phyloP scores from a whole-genome alignment of 2,888 invertebrate genomes.

The Phalera bucephala region DNA sequence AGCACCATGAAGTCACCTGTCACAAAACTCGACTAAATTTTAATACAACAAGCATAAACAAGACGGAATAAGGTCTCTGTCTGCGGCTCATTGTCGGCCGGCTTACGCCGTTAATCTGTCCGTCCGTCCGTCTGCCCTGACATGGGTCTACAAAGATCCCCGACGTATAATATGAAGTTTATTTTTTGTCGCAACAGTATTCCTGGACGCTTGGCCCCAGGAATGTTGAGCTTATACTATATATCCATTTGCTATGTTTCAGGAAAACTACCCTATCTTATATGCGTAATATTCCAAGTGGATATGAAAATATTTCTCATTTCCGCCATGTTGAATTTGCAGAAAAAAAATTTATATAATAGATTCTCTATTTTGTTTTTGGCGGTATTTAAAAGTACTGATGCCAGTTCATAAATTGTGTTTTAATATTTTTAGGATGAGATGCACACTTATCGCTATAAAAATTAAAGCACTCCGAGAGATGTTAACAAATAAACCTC shows the following conservation, averaged over 20 bases:
- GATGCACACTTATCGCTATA: too few relatives aligned
- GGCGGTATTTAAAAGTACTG: too few relatives aligned
- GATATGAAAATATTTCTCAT: too few relatives aligned
- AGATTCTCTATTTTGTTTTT: too few relatives aligned
- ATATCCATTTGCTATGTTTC: slow-evolving; percentile 11
- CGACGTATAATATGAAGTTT: slow-evolving; percentile 30
- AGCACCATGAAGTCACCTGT: slow-evolving; percentile 12
- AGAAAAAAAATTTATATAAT: too few relatives aligned
- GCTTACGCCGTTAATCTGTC: slow-evolving; percentile 56
- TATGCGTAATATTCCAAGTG: too few relatives aligned
- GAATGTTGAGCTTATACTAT: slow-evolving; percentile 7
- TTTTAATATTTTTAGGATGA: too few relatives aligned
- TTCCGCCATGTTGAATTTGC: too few relatives aligned
- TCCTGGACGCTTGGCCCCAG: slow-evolving; percentile 12
- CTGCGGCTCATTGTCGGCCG: slow-evolving; percentile 39
- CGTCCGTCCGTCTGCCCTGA: slow-evolving; percentile 44
- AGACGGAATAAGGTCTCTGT: slow-evolving; percentile 3
- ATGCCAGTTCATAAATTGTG: too few relatives aligned
- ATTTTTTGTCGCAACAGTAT: slow-evolving; percentile 32
- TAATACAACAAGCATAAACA: slow-evolving; percentile 28
- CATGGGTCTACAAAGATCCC: slow-evolving; percentile 36
- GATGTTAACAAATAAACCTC: too few relatives aligned
- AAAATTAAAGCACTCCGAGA: too few relatives aligned
- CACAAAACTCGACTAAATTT: slow-evolving; percentile 10
- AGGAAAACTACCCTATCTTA: not conserved